Percentiles rank a stretch among this genome's conserved stretches.
phyloP scores from a whole-genome alignment of 2,113 vertebrate genomes.

The Loxodonta africana region DNA sequence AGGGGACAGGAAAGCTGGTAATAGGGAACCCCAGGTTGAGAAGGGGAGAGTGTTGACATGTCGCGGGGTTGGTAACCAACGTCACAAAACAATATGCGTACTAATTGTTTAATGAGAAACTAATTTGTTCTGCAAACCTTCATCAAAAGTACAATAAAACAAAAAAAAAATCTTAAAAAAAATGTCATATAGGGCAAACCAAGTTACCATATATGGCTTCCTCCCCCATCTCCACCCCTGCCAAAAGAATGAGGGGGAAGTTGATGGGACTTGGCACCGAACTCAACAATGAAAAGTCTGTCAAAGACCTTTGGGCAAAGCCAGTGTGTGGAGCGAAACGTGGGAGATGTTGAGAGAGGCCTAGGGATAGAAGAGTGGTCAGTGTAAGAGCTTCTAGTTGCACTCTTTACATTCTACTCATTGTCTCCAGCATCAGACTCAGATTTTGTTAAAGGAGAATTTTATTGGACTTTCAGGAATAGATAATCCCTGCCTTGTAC shows the following conservation, averaged over 20 bases:
- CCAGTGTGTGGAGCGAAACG: not conserved
- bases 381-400: not conserved
- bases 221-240: not conserved
- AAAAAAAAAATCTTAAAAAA: not conserved
- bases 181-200: not conserved
- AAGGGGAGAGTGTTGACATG: too few relatives aligned
- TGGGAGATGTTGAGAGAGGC: not conserved
- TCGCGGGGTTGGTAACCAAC: too few relatives aligned
- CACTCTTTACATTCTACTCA: not conserved
- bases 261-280: not conserved
- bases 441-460: not conserved
- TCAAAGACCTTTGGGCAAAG: not conserved
- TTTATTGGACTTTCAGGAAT: constrained; percentile 23
- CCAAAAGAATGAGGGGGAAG: not conserved
- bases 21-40: too few relatives aligned
- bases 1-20: too few relatives aligned
- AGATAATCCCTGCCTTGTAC: not conserved
- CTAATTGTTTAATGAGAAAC: too few relatives aligned
- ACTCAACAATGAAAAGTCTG: not conserved
- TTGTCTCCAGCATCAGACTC: not conserved
- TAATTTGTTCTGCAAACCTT: too few relatives aligned
- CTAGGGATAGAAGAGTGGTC: not conserved
- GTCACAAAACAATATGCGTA: too few relatives aligned
- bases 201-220: not conserved
- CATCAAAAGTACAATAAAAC: too few relatives aligned